A percentile compares a stretch with the other conserved stretches of the same genome.
phyloP scores from a whole-genome alignment of 2,113 vertebrate species.

The Sigmodon hispidus region DNA sequence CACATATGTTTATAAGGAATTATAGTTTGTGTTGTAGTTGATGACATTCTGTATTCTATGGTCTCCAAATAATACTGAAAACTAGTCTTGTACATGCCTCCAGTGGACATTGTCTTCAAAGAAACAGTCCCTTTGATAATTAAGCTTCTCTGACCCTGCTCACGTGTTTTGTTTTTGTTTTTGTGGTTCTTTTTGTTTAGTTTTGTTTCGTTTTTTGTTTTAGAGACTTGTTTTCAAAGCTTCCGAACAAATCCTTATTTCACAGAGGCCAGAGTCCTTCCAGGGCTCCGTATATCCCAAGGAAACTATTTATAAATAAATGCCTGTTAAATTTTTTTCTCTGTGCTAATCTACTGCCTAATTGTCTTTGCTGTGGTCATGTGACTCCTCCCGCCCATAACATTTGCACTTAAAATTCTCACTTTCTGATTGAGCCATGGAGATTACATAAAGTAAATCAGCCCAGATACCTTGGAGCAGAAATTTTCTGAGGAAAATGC shows the following conservation, averaged over 20 bases:
- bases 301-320: slow-evolving; percentile 55
- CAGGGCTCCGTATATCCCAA: neutral
- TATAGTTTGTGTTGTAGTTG: neutral
- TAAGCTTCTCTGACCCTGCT: slow-evolving; percentile 58
- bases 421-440: slow-evolving; percentile 85
- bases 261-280: neutral
- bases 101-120: neutral
- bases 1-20: neutral
- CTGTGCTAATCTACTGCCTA: slow-evolving; percentile 44
- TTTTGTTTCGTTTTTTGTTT: neutral
- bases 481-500: slow-evolving; percentile 69
- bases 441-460: slow-evolving; percentile 81
- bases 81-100: slow-evolving; percentile 38
- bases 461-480: slow-evolving; percentile 56
- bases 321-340: slow-evolving; percentile 47
- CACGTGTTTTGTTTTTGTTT: neutral
- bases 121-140: neutral
- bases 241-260: slow-evolving; percentile 40
- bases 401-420: slow-evolving; percentile 81
- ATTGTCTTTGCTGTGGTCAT: slow-evolving; percentile 75
- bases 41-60: neutral
- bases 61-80: slow-evolving; percentile 45
- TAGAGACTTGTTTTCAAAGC: slow-evolving; percentile 39
- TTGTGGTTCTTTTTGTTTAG: no score
- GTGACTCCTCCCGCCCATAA: slow-evolving; percentile 77